Percentiles rank a stretch among this genome's conserved stretches.
Evolutionary conservation across 2,113 vertebrate species (phyloP).

Genomic region (Astur gentilis): DNA sequence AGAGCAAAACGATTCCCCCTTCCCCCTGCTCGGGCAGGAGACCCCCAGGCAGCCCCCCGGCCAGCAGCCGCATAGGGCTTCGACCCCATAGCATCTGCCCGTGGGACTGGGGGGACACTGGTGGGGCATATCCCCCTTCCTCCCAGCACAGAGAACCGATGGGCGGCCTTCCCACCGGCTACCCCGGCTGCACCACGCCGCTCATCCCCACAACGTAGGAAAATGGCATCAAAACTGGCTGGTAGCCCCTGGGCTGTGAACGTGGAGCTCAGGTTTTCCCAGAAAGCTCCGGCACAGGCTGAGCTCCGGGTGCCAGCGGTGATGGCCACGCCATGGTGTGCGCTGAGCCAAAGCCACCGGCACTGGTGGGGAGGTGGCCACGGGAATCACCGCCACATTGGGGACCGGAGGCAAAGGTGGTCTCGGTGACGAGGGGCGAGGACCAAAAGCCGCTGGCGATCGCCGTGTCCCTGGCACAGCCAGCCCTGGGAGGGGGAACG

Average conservation of each 20-base stretch:
- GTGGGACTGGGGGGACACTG: accelerated
- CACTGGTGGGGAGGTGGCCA: neutral
- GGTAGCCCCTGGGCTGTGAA: neutral
- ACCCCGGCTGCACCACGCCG: accelerated
- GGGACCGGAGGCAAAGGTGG: neutral
- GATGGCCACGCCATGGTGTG: neutral
- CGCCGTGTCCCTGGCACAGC: accelerated
- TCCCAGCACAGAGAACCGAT: accelerated
- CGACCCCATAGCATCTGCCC: accelerated
- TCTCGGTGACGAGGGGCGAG: accelerated
- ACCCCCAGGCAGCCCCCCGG: neutral
- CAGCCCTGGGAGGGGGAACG: neutral
- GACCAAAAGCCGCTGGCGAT: neutral
- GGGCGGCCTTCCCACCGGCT: neutral
- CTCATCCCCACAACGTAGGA: neutral
- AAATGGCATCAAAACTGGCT: neutral
- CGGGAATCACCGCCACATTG: accelerated
- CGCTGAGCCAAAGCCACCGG: neutral
- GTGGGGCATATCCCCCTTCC: neutral
- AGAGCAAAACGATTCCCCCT: neutral
- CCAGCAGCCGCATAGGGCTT: neutral
- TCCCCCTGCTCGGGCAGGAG: neutral
- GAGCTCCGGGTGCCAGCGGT: neutral
- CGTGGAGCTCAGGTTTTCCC: neutral
- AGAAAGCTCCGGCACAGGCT: neutral